Evolutionary conservation across 2,888 invertebrate genomes (phyloP), one percentile per base, ranked within the genome.

Genomic region (Leucophora obtusa): DNA sequence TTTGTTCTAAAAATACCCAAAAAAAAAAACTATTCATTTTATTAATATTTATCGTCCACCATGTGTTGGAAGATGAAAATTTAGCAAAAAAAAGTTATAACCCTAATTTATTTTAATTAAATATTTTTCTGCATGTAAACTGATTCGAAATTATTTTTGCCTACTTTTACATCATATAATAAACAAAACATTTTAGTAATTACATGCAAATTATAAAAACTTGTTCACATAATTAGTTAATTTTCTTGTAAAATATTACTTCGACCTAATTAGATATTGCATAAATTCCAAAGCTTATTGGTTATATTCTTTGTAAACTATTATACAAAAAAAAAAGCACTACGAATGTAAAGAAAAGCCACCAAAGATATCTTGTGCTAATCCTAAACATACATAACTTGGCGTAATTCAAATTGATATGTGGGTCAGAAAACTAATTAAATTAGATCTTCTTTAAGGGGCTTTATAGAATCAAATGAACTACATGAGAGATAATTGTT

Each of bases 351-450:
- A 54, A 24, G 17, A 50, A 50, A 3, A 50, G 50, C 0, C 21
- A 47, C 24, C 15, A 60, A 47, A 47, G 4, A 43, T 24, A 47
- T 24, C 2, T 59, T 14, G n/a, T 38, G 38, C 50, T 33, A 21
- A 28, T 62, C 33, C 33, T n/a, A 63, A 15, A 51, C n/a, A 43
- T n/a, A n/a, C 17, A 43, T 58, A 76, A n/a, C n/a, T 53, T 65
- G 51, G 53, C 11, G 60, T 50, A 62, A 28, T 62, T 77, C 9
- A 54, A 60, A 51, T 14, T 51, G 54, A 59, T 68, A 81, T 70
- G 77, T 81, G 66, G 81, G 73, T 73, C 81, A 81, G 43, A 81
- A 66, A 47, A 81, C 70, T 81, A 77, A 81, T 81, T 81, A 77
- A 70, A 81, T 81, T 76, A 81, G 66, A 74, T 53, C 51, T 51